These are phyloP conservation scores for Perdix hodgsoniae DNA, from an alignment of 2,797 vertebrate genomes.

Conservation along the genomic window DNA sequence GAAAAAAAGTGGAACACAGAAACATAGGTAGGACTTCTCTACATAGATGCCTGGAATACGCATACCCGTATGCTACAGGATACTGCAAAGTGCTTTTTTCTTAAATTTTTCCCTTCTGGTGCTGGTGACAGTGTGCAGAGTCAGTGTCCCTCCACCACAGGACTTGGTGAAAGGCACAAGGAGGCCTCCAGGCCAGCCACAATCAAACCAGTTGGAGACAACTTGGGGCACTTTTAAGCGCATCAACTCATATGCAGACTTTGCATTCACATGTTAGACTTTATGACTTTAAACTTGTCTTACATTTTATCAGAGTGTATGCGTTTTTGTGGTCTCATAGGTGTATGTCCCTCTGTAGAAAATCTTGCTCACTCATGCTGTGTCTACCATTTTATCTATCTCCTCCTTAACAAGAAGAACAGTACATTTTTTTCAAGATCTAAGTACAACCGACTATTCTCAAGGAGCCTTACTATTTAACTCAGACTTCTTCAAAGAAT, in stretches of 20 bases:
- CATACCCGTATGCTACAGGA: neutral
- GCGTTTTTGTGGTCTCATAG: neutral
- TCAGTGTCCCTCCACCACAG: neutral
- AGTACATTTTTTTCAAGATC: neutral
- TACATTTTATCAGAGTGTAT: neutral
- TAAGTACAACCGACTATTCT: neutral
- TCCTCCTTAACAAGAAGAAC: neutral
- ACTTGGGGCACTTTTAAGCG: neutral
- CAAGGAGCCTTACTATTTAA: neutral
- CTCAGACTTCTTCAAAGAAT: neutral
- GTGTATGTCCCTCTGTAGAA: neutral
- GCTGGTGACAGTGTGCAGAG: neutral
- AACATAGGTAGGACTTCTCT: neutral
- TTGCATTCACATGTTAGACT: neutral
- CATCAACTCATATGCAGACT: neutral
- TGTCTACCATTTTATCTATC: rapidly evolving
- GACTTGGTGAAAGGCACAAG: neutral
- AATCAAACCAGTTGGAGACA: neutral
- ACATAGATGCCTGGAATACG: neutral
- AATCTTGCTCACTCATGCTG: neutral
- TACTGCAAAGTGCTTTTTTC: neutral
- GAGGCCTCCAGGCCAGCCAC: neutral
- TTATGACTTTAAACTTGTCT: neutral
- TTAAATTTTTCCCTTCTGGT: neutral
- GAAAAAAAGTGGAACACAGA: too few species aligned